Evolutionary conservation across 2,113 vertebrate species (phyloP).

Genomic region (Ranitomeya variabilis): DNA sequence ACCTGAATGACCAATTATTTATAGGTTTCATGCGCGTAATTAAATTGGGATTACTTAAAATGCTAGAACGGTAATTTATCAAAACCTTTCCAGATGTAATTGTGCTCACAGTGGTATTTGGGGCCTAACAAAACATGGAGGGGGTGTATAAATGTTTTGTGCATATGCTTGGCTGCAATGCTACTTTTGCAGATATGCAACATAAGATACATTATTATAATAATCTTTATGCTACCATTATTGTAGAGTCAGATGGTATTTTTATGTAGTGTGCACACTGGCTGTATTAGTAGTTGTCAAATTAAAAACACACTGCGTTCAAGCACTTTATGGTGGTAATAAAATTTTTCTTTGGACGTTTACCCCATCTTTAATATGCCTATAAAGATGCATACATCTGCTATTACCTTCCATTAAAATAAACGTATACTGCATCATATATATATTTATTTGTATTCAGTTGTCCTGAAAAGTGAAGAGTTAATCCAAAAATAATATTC

Average conservation of each 20-base stretch:
- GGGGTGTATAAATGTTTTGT: not conserved
- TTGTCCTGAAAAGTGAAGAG: too few species aligned
- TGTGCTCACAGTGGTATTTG: constrained; percentile 2
- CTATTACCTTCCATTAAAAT: too few species aligned
- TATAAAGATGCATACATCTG: too few species aligned
- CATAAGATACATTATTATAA: not conserved
- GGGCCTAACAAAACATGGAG: not conserved
- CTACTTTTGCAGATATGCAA: not conserved
- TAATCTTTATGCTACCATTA: not conserved
- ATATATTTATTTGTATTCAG: too few species aligned
- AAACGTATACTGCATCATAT: too few species aligned
- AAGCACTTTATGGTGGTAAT: too few species aligned
- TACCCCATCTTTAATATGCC: too few species aligned
- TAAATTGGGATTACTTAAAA: constrained; percentile 51
- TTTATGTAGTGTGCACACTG: too few species aligned
- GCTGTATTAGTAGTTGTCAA: too few species aligned
- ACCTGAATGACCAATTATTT: constrained; percentile 41
- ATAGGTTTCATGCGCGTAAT: constrained; percentile 36
- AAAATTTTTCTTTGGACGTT: too few species aligned
- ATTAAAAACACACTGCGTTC: too few species aligned
- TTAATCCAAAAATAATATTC: too few species aligned
- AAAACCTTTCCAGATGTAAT: constrained; percentile 43
- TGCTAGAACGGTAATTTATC: constrained; percentile 42
- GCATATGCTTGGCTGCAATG: not conserved
- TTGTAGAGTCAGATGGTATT: not conserved